Base-by-base conservation (phyloP, 2,797 vertebrate species). In the Odontamblyopus rebecca region DNA sequence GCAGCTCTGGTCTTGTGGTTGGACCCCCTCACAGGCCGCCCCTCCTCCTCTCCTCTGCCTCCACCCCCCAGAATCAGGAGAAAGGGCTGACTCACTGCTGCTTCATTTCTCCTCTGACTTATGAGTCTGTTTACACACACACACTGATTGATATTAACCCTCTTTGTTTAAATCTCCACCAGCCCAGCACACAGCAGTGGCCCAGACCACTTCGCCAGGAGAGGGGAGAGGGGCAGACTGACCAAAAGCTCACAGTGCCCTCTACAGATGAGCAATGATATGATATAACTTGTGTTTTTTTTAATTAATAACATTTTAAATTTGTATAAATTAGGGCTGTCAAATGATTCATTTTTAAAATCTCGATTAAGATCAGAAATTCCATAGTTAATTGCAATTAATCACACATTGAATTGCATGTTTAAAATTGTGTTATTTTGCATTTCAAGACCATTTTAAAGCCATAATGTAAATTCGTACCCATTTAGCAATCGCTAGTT, bases 211-310 rank as follows among this genome's bases (percentile, higher is more conserved):
- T 76, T 72, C 81, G 77, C 69, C 75, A 59, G 72, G 73, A 57
- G 57, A 18, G 73, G 59, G 64, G 59, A 66, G 30, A 5, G 61
- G 16, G 59, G 70, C n/a, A 0, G 61, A 79, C 8, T 78, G 70
- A 85, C 76, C 72, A 75, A 87, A 91, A 88, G 93, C 82, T 85
- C 85, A 91, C 85, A 93, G 88, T 91, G 92, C 91, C 93, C 93
- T 91, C 93, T 93, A 84, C 86, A 93, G 93, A 77, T 84, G 61
- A 64, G 64, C 82, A 35, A 73, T 44, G 23, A 67, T 67, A 64
- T 69, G 61, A 48, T 15, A 48, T 15, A 15, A 48, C 44, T 19
- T 30, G 19, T 9, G n/a, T n/a, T n/a, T 16, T 15, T 11, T n/a
- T 54, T 19, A 4, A 54, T 48, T 4, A 16, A 48, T 48, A 48